These are phyloP conservation scores for Austrolebias charrua DNA, from an alignment of 2,797 vertebrate genomes.

Conservation along the genomic window DNA sequence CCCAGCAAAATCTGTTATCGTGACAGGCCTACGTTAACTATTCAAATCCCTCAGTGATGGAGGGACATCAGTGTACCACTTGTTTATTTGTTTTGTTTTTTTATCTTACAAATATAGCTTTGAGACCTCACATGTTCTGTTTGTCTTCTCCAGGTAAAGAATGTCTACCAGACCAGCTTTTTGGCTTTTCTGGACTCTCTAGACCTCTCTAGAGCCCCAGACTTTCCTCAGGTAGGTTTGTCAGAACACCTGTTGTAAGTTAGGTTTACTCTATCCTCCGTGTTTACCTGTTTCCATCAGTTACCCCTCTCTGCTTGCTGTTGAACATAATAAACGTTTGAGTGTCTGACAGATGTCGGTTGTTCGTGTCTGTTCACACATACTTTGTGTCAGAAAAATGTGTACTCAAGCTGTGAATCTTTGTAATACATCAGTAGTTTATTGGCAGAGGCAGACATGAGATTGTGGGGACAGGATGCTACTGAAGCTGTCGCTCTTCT, in stretches of 20 bases:
- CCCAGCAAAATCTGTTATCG: no score
- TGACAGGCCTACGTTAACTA: no score
- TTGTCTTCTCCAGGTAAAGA: slow-evolving; percentile 80
- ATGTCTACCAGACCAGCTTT: slow-evolving; percentile 94
- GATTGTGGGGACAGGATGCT: slow-evolving; percentile 26
- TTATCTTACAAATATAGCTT: no score
- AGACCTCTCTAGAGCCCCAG: slow-evolving; percentile 80
- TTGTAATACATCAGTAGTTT: slow-evolving; percentile 1
- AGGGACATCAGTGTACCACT: no score
- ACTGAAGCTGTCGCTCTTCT: no score
- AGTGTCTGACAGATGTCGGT: slow-evolving; percentile 38
- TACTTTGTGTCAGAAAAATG: slow-evolving; percentile 41
- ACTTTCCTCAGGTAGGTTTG: slow-evolving; percentile 87
- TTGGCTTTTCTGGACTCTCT: slow-evolving; percentile 88
- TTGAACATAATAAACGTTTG: slow-evolving; percentile 3
- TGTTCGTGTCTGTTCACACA: slow-evolving; percentile 46
- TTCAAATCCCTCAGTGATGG: no score
- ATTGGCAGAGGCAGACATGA: slow-evolving; percentile 23
- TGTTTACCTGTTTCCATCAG: slow-evolving; percentile 27
- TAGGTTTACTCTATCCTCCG: slow-evolving; percentile 15
- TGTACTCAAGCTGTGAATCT: slow-evolving; percentile 21
- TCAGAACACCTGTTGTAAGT: slow-evolving; percentile 12
- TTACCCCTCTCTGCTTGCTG: slow-evolving; percentile 10
- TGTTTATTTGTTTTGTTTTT: no score
- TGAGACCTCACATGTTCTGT: no score